These are phyloP conservation scores for Eonycteris spelaea DNA, from an alignment of 2,113 vertebrate species.

Conservation along the genomic window DNA sequence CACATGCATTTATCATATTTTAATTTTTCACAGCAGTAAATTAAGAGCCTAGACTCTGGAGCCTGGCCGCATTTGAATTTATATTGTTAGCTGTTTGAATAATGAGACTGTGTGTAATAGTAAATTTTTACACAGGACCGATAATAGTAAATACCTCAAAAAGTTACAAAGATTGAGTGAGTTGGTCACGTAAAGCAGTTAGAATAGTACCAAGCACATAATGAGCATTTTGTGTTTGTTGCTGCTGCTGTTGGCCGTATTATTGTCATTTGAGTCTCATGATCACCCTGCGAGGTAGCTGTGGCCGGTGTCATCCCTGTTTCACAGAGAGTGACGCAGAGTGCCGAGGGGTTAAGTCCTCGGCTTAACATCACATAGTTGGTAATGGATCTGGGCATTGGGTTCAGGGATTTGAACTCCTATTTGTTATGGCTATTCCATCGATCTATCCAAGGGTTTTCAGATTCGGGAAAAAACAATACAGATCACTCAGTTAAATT, in stretches of 20 bases:
- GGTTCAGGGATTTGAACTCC: neutral
- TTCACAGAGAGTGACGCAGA: neutral
- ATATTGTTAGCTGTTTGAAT: neutral
- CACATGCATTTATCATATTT: neutral
- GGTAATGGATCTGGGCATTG: neutral
- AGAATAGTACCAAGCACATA: neutral
- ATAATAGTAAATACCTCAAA: neutral
- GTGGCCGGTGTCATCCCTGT: too few species aligned
- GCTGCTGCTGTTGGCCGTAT: neutral
- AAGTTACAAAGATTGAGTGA: too few species aligned
- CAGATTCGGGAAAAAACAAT: neutral
- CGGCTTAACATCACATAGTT: neutral
- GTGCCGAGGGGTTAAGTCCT: too few species aligned
- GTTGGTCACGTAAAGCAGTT: neutral
- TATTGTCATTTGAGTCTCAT: neutral
- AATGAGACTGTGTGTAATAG: neutral
- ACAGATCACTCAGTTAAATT: neutral
- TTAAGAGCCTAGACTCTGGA: neutral
- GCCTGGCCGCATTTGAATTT: neutral
- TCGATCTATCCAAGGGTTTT: neutral
- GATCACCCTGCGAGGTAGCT: neutral
- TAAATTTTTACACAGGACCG: neutral
- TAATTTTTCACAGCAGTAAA: neutral
- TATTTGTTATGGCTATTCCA: neutral
- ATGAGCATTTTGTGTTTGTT: accelerated